Evolutionary conservation across 2,888 invertebrate genomes (phyloP).

Genomic region (Drymonia ruficornis): DNA sequence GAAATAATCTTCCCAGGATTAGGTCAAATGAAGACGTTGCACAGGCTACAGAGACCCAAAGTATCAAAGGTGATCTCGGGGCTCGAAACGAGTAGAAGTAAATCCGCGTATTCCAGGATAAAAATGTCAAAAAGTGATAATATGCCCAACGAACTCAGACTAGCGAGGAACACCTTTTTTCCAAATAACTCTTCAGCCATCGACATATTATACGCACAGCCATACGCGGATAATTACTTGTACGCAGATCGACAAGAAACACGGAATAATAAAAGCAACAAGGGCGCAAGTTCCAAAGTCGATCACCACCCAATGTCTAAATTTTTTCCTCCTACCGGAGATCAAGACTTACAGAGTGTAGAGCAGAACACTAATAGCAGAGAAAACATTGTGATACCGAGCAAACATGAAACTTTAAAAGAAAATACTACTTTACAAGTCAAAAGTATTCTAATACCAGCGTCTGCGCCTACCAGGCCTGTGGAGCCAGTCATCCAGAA

Average conservation of each 20-base stretch:
- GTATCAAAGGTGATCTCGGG: constrained; percentile 57
- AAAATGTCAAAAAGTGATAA: constrained; percentile 40
- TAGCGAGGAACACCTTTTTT: constrained; percentile 47
- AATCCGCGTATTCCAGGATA: constrained; percentile 45
- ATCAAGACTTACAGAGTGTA: constrained; percentile 40
- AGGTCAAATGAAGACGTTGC: constrained; percentile 51
- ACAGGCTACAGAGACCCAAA: constrained; percentile 57
- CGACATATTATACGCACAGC: constrained; percentile 5
- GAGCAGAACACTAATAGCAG: constrained; percentile 40
- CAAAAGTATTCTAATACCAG: constrained; percentile 46
- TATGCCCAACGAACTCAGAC: constrained; percentile 47
- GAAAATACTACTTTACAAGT: constrained; percentile 39
- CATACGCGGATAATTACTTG: constrained; percentile 25
- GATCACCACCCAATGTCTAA: constrained; percentile 31
- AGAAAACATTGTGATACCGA: constrained; percentile 48
- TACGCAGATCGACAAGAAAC: constrained; percentile 25
- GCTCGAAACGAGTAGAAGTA: constrained; percentile 47
- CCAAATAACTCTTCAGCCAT: neutral
- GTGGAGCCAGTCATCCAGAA: constrained; percentile 9
- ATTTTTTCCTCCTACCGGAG: constrained; percentile 57
- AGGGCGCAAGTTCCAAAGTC: constrained; percentile 41
- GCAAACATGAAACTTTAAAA: constrained; percentile 18
- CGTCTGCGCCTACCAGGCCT: constrained; percentile 11
- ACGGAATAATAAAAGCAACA: constrained; percentile 8
- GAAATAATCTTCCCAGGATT: constrained; percentile 48